phyloP scores from a whole-genome alignment of 35 echinoderm and acorn worm species.

The Apostichopus parvimensis region DNA sequence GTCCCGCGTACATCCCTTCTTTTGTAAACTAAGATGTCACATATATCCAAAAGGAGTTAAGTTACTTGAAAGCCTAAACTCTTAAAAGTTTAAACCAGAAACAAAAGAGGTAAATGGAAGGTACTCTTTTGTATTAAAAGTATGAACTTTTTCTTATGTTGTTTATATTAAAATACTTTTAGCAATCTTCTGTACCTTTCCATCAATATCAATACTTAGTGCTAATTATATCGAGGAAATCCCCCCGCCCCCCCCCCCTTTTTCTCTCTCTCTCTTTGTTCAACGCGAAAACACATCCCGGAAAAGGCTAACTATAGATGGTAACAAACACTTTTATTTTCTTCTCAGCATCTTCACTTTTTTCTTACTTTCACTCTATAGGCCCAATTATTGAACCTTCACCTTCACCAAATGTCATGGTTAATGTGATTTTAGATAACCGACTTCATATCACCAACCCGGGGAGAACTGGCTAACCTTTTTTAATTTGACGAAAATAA shows the following conservation, averaged over 20 bases:
- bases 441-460: background rate
- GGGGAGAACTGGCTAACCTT: background rate
- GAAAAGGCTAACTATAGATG: too few relatives aligned
- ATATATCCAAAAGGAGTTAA: too few relatives aligned
- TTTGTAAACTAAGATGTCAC: too few relatives aligned
- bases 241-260: background rate
- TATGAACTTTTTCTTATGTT: too few relatives aligned
- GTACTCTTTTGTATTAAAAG: too few relatives aligned
- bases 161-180: background rate
- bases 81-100: too few relatives aligned
- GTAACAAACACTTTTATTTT: too few relatives aligned
- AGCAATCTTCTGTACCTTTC: background rate
- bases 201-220: background rate
- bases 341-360: background rate
- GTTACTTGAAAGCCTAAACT: too few relatives aligned
- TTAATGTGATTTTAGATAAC: background rate
- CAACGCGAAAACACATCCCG: background rate
- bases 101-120: too few relatives aligned
- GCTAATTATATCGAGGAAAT: background rate
- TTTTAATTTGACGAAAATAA: too few relatives aligned
- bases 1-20: background rate
- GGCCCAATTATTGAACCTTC: background rate
- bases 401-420: background rate
- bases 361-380: background rate
- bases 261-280: background rate